Evolutionary conservation across 2,888 invertebrate species (phyloP).

Genomic region (Physocephala rufipes): DNA sequence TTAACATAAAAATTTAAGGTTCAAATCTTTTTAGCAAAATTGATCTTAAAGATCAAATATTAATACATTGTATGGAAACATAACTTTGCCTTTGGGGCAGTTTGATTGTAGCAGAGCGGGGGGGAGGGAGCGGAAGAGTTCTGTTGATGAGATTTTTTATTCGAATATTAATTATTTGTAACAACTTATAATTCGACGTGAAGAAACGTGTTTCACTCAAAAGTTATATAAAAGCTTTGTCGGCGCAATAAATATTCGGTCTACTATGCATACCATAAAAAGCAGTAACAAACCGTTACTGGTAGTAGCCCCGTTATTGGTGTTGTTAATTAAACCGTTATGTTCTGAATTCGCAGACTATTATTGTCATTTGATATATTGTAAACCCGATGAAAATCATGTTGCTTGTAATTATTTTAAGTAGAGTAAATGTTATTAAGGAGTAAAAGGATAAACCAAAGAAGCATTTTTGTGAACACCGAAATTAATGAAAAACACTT

Average conservation of each 20-base stretch:
- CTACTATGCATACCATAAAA: background rate
- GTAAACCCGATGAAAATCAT: background rate
- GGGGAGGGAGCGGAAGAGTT: no score
- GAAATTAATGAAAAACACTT: background rate
- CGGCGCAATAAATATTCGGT: background rate
- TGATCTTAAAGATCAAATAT: no score
- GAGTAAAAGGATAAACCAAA: background rate
- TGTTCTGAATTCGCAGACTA: background rate
- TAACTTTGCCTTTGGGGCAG: no score
- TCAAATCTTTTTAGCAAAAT: no score
- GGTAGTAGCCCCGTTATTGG: background rate
- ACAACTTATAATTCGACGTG: no score
- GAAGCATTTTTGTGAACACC: background rate
- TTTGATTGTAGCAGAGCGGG: no score
- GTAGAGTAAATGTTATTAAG: no score
- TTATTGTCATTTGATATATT: conserved; percentile 7
- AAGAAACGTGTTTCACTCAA: background rate
- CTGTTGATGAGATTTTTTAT: no score
- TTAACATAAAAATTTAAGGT: no score
- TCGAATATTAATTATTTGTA: no score
- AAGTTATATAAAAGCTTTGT: background rate
- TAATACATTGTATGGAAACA: no score
- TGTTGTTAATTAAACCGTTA: background rate
- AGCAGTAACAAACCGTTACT: background rate
- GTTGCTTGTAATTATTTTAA: conserved; percentile 15